Base-by-base conservation (phyloP, 2,113 vertebrate species). In the human region DNA sequence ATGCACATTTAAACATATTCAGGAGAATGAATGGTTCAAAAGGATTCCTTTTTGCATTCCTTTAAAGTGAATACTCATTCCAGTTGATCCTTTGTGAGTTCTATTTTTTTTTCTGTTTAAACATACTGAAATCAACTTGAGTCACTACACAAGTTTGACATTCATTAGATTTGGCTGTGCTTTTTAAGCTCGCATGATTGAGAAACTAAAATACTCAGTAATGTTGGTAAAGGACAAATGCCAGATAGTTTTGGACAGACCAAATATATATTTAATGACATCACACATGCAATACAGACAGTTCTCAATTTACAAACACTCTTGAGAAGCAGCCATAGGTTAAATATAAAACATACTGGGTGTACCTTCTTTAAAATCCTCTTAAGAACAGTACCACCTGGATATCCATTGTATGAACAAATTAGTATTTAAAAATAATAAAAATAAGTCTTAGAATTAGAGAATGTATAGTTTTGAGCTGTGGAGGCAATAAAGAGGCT, bases 221-320 rank as follows among this genome's bases (percentile, higher is more conserved):
- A 82, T 96, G 89, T 96, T 97, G 82, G 81, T 95, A 97, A 97
- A 96, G 93, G 96, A 92, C 92, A 96, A 86, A 57, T 97, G 87
- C 94, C 95, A 97, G 96, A 89, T 72, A 96, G 90, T 93, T 98
- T 97, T 97, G 88, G 94, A 91, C 86, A 94, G 85, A 92, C 93
- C 93, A 94, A 83, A 97, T 97, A 90, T 89, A 97, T 96, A 86
- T 96, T 96, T 97, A 97, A 94, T 98, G 97, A 94, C 93, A 96
- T 94, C 97, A 97, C 35, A 87, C 64, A 81, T 76, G 61, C 48
- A 89, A 68, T 94, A 92, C 81, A 96, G 89, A 96, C 81, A 64
- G 76, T 93, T 98, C 90, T 97, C 72, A 85, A 64, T 61, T 96
- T 98, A 97, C 55, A 97, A 94, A 83, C 50, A 55, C 57, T 82